Evolutionary conservation across 2,797 vertebrate genomes (phyloP).

Genomic region (Poecilia wingei): DNA sequence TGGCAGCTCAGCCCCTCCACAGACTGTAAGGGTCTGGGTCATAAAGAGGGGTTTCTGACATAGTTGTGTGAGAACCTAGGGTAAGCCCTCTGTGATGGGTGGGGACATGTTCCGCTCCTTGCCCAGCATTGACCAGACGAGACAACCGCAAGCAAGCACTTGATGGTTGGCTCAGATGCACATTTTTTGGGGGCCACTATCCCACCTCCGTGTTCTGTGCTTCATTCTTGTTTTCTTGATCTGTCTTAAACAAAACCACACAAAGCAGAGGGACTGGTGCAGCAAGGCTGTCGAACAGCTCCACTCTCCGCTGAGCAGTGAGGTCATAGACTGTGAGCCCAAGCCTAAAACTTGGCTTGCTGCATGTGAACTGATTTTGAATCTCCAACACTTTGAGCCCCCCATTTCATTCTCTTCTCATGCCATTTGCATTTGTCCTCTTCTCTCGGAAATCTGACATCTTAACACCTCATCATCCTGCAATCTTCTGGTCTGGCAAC

Average conservation of each 20-base stretch:
- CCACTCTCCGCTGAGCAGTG: conserved; percentile 65
- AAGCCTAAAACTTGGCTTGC: conserved; percentile 68
- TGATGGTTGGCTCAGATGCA: conserved; percentile 60
- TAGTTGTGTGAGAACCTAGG: conserved; percentile 45
- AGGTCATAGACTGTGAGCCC: conserved; percentile 75
- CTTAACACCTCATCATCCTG: conserved; percentile 73
- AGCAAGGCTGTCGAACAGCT: conserved; percentile 60
- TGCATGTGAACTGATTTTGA: conserved; percentile 76
- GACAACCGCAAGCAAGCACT: conserved; percentile 72
- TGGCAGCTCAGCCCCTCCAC: conserved; percentile 38
- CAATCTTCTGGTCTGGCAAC: conserved; percentile 38
- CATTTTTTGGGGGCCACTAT: conserved; percentile 55
- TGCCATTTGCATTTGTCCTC: conserved; percentile 45
- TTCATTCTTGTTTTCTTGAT: conserved; percentile 76
- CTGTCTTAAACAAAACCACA: conserved; percentile 79
- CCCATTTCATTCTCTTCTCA: conserved; percentile 37
- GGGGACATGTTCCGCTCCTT: conserved; percentile 50
- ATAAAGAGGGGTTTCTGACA: conserved; percentile 47
- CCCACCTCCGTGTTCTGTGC: conserved; percentile 74
- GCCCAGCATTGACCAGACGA: conserved; percentile 71
- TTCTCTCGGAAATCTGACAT: conserved; percentile 55
- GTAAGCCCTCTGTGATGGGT: conserved; percentile 51
- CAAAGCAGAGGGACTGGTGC: conserved; percentile 63
- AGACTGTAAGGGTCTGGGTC: conserved; percentile 35
- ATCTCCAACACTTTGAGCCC: conserved; percentile 57